Percentiles rank a stretch among this genome's conserved stretches.
Evolutionary conservation across 2,888 invertebrate species (phyloP).

Genomic region (Macaria liturata): DNA sequence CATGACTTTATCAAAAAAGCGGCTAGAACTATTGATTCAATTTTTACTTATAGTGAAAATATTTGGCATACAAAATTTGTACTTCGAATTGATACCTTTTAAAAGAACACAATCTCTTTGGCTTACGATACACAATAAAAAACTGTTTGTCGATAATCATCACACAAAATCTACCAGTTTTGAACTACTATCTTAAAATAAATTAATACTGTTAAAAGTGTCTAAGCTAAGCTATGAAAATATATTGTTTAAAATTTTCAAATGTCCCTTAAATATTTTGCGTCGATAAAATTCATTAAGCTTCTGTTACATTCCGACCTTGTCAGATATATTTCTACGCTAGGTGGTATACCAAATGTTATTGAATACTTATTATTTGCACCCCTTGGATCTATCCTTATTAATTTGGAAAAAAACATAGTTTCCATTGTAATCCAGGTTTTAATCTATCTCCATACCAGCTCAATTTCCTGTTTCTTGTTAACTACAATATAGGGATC

Average conservation of each 20-base stretch:
- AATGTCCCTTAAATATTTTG: slow-evolving; percentile 22
- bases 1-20: slow-evolving; percentile 1
- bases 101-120: slow-evolving; percentile 50
- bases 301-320: slow-evolving; percentile 47
- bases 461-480: too few species aligned
- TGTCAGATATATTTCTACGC: slow-evolving; percentile 41
- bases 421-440: too few species aligned
- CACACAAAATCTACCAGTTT: slow-evolving; percentile 20
- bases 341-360: not conserved
- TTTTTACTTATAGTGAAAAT: slow-evolving; percentile 28
- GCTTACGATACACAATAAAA: slow-evolving; percentile 25
- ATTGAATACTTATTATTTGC: too few species aligned
- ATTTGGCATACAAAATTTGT: slow-evolving; percentile 65
- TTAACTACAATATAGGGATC: too few species aligned
- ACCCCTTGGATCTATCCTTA: too few species aligned
- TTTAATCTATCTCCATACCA: too few species aligned
- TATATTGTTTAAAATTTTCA: slow-evolving; percentile 18
- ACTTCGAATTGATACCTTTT: slow-evolving; percentile 47
- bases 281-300: slow-evolving; percentile 43
- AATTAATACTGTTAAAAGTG: slow-evolving; percentile 35
- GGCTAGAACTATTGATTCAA: slow-evolving; percentile 1
- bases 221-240: slow-evolving; percentile 34
- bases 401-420: too few species aligned
- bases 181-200: slow-evolving; percentile 25
- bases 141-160: slow-evolving; percentile 14